These are phyloP conservation scores for Liparis tanakae DNA, from an alignment of 2,797 vertebrate species.

Conservation along the genomic window DNA sequence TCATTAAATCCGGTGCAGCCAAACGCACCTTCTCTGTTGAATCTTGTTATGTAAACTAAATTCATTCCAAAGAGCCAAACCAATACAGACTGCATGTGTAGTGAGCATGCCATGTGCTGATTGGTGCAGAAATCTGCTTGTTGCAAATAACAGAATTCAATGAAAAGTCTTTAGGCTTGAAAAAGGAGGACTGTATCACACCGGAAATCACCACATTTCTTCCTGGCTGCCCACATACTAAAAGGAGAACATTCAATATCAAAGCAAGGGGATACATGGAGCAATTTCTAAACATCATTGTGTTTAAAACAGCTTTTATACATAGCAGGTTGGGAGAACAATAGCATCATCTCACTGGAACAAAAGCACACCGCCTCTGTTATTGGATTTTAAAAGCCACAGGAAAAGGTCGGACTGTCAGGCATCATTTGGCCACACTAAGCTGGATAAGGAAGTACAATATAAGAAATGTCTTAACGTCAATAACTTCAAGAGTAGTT, in stretches of 20 bases:
- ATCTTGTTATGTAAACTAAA: constrained; percentile 17
- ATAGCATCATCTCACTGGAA: constrained; percentile 26
- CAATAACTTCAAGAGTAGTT: constrained; percentile 24
- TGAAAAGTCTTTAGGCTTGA: neutral
- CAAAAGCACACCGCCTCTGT: constrained; percentile 22
- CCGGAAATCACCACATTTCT: constrained; percentile 17
- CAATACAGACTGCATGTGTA: constrained; percentile 10
- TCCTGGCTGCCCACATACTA: constrained; percentile 13
- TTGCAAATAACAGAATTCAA: constrained; percentile 22
- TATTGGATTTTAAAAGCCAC: constrained; percentile 53
- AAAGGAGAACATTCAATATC: constrained; percentile 25
- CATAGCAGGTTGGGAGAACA: constrained; percentile 10
- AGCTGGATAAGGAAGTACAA: constrained; percentile 4
- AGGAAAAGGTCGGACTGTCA: constrained; percentile 38
- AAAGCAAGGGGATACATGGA: constrained; percentile 3
- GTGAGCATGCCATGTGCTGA: neutral
- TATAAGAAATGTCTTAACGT: constrained; percentile 21
- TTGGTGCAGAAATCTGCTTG: constrained; percentile 13
- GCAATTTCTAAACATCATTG: neutral
- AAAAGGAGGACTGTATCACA: constrained; percentile 1
- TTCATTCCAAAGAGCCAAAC: constrained; percentile 15
- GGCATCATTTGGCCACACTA: constrained; percentile 37
- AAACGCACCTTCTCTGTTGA: constrained; percentile 8
- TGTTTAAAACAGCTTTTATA: constrained; percentile 18
- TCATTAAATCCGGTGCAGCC: constrained; percentile 8